phyloP scores from a whole-genome alignment of 2,797 vertebrate genomes.

The Hirundo rustica region DNA sequence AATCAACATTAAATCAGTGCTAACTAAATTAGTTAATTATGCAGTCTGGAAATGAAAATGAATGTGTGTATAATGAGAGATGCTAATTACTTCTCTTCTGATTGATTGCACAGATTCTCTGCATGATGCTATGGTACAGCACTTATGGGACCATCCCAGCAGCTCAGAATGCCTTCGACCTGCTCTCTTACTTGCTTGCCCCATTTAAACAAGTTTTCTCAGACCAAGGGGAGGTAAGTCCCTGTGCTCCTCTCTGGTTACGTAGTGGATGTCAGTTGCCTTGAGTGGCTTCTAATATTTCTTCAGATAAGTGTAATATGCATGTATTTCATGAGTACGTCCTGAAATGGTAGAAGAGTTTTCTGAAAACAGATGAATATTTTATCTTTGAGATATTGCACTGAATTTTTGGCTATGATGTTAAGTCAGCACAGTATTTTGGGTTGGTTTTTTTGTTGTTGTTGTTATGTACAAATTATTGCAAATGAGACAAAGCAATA shows the following conservation, averaged over 20 bases:
- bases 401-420: neutral
- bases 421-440: neutral
- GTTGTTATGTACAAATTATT: neutral
- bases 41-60: slow-evolving; percentile 47
- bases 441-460: neutral
- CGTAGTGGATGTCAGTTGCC: neutral
- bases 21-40: slow-evolving; percentile 53
- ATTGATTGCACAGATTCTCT: slow-evolving; percentile 84
- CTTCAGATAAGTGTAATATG: neutral
- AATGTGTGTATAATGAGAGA: slow-evolving; percentile 45
- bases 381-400: neutral
- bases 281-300: neutral
- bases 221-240: slow-evolving; percentile 65
- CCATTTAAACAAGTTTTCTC: slow-evolving; percentile 69
- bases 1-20: slow-evolving; percentile 31
- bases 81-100: slow-evolving; percentile 58
- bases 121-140: slow-evolving; percentile 86
- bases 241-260: neutral
- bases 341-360: neutral
- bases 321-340: neutral
- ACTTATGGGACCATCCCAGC: slow-evolving; percentile 84
- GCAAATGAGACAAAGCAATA: neutral
- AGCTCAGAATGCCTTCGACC: slow-evolving; percentile 86
- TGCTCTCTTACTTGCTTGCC: slow-evolving; percentile 76
- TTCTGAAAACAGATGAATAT: neutral